Evolutionary conservation across 2,113 vertebrate genomes (phyloP).

Genomic region (Motacilla tschutschensis): DNA sequence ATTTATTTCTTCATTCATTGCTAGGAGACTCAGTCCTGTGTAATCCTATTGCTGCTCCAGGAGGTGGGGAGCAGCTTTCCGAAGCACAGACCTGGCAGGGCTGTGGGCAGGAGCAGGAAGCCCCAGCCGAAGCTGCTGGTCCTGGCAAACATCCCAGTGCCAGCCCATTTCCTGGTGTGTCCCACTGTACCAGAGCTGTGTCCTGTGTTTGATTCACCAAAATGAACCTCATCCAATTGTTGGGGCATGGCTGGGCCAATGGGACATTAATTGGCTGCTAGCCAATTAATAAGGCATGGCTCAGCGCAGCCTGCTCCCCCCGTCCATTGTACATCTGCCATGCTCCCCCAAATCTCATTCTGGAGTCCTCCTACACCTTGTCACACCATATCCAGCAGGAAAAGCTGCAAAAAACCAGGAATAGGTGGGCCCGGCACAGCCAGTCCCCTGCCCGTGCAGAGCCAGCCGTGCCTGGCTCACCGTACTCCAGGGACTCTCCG

Average conservation of each 20-base stretch:
- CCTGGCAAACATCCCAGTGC: background rate
- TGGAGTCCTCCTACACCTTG: background rate
- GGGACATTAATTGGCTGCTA: background rate
- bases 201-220: accelerated
- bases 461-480: background rate
- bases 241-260: background rate
- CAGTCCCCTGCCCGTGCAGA: background rate
- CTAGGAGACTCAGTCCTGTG: conserved; percentile 41
- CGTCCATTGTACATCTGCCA: accelerated
- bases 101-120: background rate
- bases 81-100: background rate
- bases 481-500: background rate
- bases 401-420: background rate
- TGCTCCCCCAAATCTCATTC: background rate
- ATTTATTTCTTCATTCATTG: conserved; percentile 55
- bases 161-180: background rate
- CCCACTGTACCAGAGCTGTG: background rate
- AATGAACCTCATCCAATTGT: accelerated
- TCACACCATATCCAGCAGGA: background rate
- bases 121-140: accelerated
- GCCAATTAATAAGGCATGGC: background rate
- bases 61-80: background rate
- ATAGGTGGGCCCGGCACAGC: background rate
- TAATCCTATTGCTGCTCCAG: conserved; percentile 58
- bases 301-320: background rate